phyloP scores from a whole-genome alignment of 2,888 invertebrate species.

The Idaea aversata region DNA sequence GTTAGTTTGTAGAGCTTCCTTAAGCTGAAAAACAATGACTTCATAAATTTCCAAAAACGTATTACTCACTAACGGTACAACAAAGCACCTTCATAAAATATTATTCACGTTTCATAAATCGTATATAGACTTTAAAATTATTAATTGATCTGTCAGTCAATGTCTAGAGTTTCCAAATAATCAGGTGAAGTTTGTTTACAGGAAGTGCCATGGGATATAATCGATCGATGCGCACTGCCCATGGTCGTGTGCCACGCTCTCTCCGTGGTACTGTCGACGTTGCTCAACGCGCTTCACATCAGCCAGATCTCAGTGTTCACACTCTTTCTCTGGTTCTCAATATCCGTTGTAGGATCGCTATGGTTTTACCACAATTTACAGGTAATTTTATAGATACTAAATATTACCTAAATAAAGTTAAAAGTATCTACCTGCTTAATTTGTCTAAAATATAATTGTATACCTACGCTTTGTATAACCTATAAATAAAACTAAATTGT shows the following conservation, averaged over 20 bases:
- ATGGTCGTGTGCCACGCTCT: constrained; percentile 90
- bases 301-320: constrained; percentile 89
- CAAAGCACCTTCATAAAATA: neutral
- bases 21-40: neutral
- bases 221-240: constrained; percentile 88
- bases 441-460: no score
- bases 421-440: no score
- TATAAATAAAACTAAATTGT: no score
- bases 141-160: no score
- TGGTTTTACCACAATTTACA: constrained; percentile 92
- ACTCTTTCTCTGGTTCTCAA: constrained; percentile 87
- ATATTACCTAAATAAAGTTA: no score
- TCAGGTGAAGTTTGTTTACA: constrained; percentile 34
- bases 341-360: constrained; percentile 86
- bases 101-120: neutral
- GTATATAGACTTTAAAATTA: no score
- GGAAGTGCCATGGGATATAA: constrained; percentile 86
- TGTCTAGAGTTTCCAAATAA: no score
- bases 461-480: no score
- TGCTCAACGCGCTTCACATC: constrained; percentile 85
- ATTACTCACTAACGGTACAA: neutral
- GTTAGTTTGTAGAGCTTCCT: neutral
- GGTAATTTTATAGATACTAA: constrained; percentile 74
- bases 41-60: neutral
- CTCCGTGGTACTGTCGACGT: constrained; percentile 86